These are phyloP conservation scores for Ichneumoninae sp. DNA, from an alignment of 2,888 invertebrate genomes.

Conservation along the genomic window DNA sequence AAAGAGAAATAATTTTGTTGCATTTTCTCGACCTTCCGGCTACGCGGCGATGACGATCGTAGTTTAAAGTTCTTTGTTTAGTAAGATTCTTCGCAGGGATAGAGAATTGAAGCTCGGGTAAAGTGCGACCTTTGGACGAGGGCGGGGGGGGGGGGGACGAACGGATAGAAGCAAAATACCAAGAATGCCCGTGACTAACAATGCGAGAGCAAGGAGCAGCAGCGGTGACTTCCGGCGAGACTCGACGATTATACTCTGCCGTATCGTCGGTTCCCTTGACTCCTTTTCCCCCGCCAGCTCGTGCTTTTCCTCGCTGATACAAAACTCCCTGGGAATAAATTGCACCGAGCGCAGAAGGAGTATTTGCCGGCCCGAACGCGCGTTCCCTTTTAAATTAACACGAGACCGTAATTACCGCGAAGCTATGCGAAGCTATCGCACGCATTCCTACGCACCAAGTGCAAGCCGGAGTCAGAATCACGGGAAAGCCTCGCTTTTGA, in stretches of 20 bases:
- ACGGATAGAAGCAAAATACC: slow-evolving; percentile 36
- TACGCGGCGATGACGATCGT: background rate
- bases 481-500: background rate
- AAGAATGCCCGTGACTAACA: slow-evolving; percentile 44
- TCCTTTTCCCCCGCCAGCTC: background rate
- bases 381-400: slow-evolving; percentile 76
- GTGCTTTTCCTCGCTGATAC: background rate
- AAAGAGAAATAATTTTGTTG: no score
- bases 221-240: slow-evolving; percentile 52
- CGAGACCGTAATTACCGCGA: slow-evolving; percentile 72
- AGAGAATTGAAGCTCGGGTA: background rate
- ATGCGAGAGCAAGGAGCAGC: slow-evolving; percentile 37
- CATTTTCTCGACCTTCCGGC: background rate
- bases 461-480: slow-evolving; percentile 9
- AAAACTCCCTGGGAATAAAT: background rate
- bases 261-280: slow-evolving; percentile 28
- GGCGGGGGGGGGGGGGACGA: background rate
- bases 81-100: background rate
- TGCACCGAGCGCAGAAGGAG: background rate
- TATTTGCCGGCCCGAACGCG: background rate
- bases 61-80: background rate
- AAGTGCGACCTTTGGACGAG: slow-evolving; percentile 51
- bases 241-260: slow-evolving; percentile 36
- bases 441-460: slow-evolving; percentile 66
- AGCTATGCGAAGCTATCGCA: slow-evolving; percentile 68